Evolutionary conservation across 2,113 vertebrate species (phyloP).

Genomic region (Boleophthalmus pectinirostris): DNA sequence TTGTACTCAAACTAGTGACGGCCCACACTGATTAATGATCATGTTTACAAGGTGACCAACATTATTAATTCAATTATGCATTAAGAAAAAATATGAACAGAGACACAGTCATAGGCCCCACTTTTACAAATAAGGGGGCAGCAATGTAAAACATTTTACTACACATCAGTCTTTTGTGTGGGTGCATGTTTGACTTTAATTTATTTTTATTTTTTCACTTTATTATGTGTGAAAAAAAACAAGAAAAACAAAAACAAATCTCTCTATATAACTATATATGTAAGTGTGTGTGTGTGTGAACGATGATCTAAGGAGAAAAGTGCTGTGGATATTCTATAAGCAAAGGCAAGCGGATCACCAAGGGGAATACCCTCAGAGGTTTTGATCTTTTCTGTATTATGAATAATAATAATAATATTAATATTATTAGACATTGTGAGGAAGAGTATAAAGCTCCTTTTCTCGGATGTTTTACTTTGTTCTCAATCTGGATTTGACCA

Average conservation of each 20-base stretch:
- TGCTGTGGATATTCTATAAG: constrained; percentile 54
- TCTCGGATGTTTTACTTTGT: constrained; percentile 58
- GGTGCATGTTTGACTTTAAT: constrained; percentile 85
- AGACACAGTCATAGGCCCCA: constrained; percentile 75
- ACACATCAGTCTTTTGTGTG: constrained; percentile 84
- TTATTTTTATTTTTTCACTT: constrained; percentile 77
- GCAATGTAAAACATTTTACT: constrained; percentile 83
- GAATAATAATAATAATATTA: constrained; percentile 68
- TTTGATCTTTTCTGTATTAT: constrained; percentile 70
- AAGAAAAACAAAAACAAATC: constrained; percentile 75
- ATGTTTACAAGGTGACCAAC: constrained; percentile 88
- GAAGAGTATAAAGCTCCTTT: constrained; percentile 52
- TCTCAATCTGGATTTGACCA: constrained; percentile 60
- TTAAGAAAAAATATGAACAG: constrained; percentile 76
- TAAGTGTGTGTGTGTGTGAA: constrained; percentile 67
- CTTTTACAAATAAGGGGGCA: constrained; percentile 69
- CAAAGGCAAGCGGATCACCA: constrained; percentile 73
- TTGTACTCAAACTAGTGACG: constrained; percentile 65
- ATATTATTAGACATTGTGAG: constrained; percentile 64
- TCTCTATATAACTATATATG: constrained; percentile 79
- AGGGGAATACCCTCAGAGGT: constrained; percentile 71
- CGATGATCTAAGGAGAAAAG: constrained; percentile 70
- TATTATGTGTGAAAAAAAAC: constrained; percentile 73
- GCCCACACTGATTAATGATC: constrained; percentile 80
- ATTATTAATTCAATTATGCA: constrained; percentile 86